Evolutionary conservation across 92 coral and sea anemone genomes (phyloP), one percentile per base, ranked within the genome.

Genomic region (Epizoanthus illoricatus): DNA sequence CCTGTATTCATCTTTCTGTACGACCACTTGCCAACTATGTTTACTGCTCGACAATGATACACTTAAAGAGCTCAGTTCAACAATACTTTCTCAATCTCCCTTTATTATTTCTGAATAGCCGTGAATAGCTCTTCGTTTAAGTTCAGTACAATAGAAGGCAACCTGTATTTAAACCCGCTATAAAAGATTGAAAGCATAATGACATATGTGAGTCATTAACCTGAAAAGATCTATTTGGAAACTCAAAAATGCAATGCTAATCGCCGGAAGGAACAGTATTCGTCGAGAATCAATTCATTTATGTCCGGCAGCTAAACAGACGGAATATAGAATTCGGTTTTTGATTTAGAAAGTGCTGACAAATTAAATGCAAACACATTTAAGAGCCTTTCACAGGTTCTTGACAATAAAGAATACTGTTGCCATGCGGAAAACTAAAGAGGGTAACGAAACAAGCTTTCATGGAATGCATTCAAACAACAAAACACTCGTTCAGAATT

Each of bases 171-270:
- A 21, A 61, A 78, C 45, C 43, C 45, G 71, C 82, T 63, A 63
- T 63, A 63, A 78, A 78, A 78, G 82, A 78, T 42, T 78, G 65
- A 78, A 78, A 78, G 70, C 82, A 78, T 78, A 61, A 78, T 78
- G 82, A 78, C 82, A 63, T 69, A 63, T 61, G 61, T 33, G 24
- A 66, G 70, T 78, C 82, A 78, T 78, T 78, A 78, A n/a, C 40
- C 11, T 78, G 66, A 63, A 78, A 78, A 59, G 82, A 62, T 11
- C 45, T 39, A 59, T 76, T 59, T 59, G 58, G 57, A 47, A 78
- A 63, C 60, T 78, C 71, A 24, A 78, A 76, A 45, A 20, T 43
- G 82, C 70, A 41, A 42, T 17, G 54, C 55, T 75, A 76, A 60
- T 76, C 58, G 81, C 82, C 71, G 21, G 65, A 41, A 78, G 82